phyloP scores from a whole-genome alignment of 2,888 invertebrate species.

The Protonemura montana region DNA sequence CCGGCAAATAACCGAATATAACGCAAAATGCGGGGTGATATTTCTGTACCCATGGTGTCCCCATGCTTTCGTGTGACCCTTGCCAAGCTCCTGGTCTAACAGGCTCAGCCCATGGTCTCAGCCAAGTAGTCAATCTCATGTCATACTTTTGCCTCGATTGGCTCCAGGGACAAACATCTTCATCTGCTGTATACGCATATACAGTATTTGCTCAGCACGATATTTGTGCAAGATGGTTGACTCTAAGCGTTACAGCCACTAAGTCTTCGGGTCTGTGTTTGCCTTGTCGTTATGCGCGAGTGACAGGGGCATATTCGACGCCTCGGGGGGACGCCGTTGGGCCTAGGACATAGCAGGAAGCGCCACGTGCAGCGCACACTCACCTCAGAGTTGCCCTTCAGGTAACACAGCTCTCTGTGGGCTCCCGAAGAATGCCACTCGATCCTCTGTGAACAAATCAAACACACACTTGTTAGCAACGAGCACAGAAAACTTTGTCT shows the following conservation, averaged over 20 bases:
- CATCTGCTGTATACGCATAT: not conserved
- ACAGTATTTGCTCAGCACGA: not conserved
- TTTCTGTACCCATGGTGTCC: no score
- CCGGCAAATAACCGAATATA: no score
- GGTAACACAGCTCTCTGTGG: slow-evolving; percentile 81
- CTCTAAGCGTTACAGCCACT: not conserved
- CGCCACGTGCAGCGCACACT: slow-evolving; percentile 46
- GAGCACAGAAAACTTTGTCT: slow-evolving; percentile 18
- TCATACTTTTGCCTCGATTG: no score
- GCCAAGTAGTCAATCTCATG: no score
- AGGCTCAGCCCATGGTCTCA: no score
- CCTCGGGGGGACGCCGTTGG: not conserved
- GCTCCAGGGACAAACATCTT: no score
- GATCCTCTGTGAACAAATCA: slow-evolving; percentile 66
- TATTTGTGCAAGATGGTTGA: not conserved
- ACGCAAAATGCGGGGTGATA: no score
- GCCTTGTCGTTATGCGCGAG: not conserved
- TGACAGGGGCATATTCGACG: not conserved
- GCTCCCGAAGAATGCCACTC: slow-evolving; percentile 85
- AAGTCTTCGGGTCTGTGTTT: not conserved
- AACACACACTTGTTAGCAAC: slow-evolving; percentile 15
- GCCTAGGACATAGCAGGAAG: not conserved
- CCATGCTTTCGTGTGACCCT: no score
- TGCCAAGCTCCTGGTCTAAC: no score
- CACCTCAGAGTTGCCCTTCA: slow-evolving; percentile 84